Evolutionary conservation across 2,888 invertebrate genomes (phyloP).

Genomic region (Chrysodeixis includens): DNA sequence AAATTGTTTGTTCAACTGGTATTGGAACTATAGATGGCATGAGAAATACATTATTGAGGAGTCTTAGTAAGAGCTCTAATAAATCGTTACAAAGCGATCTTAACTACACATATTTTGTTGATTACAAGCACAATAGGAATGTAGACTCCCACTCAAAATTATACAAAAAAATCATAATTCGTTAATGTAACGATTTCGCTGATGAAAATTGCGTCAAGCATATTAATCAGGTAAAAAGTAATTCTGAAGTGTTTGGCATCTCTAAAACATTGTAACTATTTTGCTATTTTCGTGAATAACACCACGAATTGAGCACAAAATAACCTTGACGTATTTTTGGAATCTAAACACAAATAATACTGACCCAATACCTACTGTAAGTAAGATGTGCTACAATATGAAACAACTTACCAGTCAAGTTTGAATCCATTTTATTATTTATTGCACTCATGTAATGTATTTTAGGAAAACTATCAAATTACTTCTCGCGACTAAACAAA

Average conservation of each 20-base stretch:
- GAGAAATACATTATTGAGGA: no score
- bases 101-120: neutral
- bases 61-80: no score
- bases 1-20: no score
- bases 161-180: neutral
- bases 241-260: neutral
- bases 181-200: neutral
- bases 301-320: constrained; percentile 13
- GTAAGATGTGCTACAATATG: neutral
- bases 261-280: neutral
- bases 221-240: neutral
- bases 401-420: constrained; percentile 73
- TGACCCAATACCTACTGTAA: neutral
- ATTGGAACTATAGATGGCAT: no score
- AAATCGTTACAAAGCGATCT: no score
- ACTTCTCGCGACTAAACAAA: constrained; percentile 29
- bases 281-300: neutral
- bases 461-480: constrained; percentile 60
- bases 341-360: constrained; percentile 8
- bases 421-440: constrained; percentile 75
- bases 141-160: neutral
- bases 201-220: neutral
- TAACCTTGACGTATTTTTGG: constrained; percentile 49
- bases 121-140: neutral
- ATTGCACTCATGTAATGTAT: constrained; percentile 55